A percentile compares a stretch with the other conserved stretches of the same genome.
These are phyloP conservation scores for Ursus arctos DNA, from an alignment of 2,113 vertebrate species.

Conservation along the genomic window DNA sequence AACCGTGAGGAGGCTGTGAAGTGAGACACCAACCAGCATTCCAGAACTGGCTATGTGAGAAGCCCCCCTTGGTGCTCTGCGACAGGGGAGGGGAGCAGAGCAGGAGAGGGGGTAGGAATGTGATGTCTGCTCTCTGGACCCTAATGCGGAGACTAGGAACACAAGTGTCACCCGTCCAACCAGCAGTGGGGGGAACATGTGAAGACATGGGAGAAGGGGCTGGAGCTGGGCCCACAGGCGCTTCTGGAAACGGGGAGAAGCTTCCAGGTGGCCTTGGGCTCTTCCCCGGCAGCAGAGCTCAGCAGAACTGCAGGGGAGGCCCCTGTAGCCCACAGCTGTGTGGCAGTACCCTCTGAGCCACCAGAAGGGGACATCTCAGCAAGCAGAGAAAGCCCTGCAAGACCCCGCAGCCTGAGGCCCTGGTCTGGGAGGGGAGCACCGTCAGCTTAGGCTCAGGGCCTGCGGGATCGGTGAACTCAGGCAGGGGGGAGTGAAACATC, in stretches of 20 bases:
- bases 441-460: not conserved
- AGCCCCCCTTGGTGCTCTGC: not conserved
- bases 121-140: no score
- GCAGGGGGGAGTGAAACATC: not conserved
- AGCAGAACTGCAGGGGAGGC: not conserved
- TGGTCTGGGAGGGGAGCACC: not conserved
- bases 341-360: not conserved
- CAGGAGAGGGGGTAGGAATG: not conserved
- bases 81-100: not conserved
- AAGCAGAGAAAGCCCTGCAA: not conserved
- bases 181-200: not conserved
- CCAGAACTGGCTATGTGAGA: not conserved
- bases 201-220: not conserved
- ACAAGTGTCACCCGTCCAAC: not conserved
- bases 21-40: not conserved
- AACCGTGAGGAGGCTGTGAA: not conserved
- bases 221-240: not conserved
- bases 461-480: not conserved
- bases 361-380: not conserved
- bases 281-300: not conserved
- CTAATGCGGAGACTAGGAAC: not conserved
- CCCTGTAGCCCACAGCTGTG: not conserved
- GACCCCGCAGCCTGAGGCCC: not conserved
- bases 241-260: not conserved
- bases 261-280: accelerated